Percentiles rank a stretch among this genome's conserved stretches.
phyloP scores from a whole-genome alignment of 1,140 invertebrate species.

The Formica selysi region DNA sequence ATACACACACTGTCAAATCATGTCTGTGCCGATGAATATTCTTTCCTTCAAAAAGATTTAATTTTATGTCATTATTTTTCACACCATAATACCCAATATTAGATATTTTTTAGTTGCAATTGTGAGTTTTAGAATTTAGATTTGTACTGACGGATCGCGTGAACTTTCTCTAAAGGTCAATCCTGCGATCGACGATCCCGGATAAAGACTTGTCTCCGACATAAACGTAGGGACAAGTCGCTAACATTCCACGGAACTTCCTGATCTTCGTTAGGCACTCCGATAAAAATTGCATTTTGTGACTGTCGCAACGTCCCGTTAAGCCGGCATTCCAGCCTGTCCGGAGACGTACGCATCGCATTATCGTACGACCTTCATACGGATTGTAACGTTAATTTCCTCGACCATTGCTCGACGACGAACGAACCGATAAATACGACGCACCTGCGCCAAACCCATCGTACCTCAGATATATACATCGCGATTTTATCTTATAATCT shows the following conservation, averaged over 20 bases:
- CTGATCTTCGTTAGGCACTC: constrained; percentile 63
- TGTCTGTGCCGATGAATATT: background rate
- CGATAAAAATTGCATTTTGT: constrained; percentile 58
- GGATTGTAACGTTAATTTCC: constrained; percentile 54
- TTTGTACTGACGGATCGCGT: background rate
- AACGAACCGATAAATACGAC: constrained; percentile 28
- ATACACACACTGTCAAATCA: background rate
- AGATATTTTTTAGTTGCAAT: background rate
- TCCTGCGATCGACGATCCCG: constrained; percentile 79
- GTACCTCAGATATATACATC: background rate
- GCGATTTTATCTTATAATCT: constrained; percentile 22
- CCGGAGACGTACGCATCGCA: constrained; percentile 42
- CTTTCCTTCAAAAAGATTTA: background rate
- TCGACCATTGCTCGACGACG: background rate
- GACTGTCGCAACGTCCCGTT: constrained; percentile 60
- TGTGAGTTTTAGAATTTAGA: background rate
- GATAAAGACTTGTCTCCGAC: constrained; percentile 77
- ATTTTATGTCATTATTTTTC: background rate
- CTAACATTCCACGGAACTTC: constrained; percentile 71
- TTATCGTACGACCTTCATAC: constrained; percentile 50
- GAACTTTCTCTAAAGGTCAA: constrained; percentile 70
- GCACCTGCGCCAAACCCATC: background rate
- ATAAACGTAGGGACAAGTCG: constrained; percentile 75
- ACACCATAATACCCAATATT: background rate
- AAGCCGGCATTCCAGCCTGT: constrained; percentile 57